phyloP scores from a whole-genome alignment of 2,888 invertebrate genomes.

The Prenolepis imparis region DNA sequence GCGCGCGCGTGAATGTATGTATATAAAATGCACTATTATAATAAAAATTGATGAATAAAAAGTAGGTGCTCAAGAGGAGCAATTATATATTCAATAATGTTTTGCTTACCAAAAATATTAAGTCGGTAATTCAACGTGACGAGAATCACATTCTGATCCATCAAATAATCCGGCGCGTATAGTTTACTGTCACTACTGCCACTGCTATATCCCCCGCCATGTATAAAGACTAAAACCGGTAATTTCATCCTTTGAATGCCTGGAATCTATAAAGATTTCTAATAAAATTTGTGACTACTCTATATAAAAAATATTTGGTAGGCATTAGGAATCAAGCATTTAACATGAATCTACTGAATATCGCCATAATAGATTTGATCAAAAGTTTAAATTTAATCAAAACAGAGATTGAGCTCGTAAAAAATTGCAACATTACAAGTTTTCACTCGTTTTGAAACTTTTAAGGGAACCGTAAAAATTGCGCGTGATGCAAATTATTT shows the following conservation, averaged over 20 bases:
- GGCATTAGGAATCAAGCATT: background rate
- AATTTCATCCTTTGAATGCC: constrained; percentile 54
- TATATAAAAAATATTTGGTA: background rate
- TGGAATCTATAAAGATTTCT: constrained; percentile 61
- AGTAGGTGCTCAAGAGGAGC: background rate
- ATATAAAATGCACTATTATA: background rate
- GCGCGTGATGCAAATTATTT: background rate
- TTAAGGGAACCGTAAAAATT: background rate
- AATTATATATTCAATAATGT: background rate
- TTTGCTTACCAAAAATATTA: constrained; percentile 78
- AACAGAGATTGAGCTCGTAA: constrained; percentile 65
- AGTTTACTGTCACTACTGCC: constrained; percentile 77
- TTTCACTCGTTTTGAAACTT: background rate
- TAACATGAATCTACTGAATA: background rate
- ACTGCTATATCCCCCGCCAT: constrained; percentile 76
- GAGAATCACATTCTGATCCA: constrained; percentile 80
- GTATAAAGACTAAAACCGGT: constrained; percentile 80
- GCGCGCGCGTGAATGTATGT: too few relatives aligned
- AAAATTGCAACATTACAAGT: background rate
- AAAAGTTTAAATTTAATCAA: constrained; percentile 68
- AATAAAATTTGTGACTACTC: background rate
- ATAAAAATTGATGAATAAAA: background rate
- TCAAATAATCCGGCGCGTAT: constrained; percentile 78
- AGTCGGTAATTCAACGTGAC: constrained; percentile 83
- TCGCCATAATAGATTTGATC: constrained; percentile 58